These are phyloP conservation scores for Rhinichthys klamathensis DNA, from an alignment of 2,113 vertebrate genomes.

Conservation along the genomic window DNA sequence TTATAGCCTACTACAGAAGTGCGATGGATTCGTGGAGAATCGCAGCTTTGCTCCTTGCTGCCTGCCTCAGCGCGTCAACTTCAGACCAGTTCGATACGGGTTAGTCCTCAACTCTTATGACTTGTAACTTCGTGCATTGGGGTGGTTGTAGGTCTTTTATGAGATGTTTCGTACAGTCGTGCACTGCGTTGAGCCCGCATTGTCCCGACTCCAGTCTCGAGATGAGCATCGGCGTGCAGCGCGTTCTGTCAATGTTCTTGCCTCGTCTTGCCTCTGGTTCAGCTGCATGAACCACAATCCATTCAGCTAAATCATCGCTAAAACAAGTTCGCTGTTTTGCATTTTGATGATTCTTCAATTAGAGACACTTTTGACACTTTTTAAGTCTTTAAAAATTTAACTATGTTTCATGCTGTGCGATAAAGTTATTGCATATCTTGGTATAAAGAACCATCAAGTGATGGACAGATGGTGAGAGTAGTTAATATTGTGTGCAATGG, in stretches of 20 bases:
- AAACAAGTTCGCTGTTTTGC: neutral
- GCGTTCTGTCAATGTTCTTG: constrained; percentile 11
- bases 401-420: neutral
- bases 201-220: neutral
- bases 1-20: constrained; percentile 1
- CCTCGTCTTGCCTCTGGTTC: neutral
- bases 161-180: neutral
- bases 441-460: neutral
- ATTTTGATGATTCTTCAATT: neutral
- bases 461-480: neutral
- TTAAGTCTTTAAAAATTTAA: neutral
- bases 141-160: neutral
- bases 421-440: neutral
- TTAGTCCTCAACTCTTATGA: constrained; percentile 67
- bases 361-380: neutral
- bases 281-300: neutral
- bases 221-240: constrained; percentile 14
- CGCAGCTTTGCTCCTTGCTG: constrained; percentile 71
- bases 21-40: constrained; percentile 75
- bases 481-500: neutral
- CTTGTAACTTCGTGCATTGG: neutral
- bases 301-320: neutral
- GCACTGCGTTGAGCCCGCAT: neutral
- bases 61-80: constrained; percentile 67
- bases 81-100: constrained; percentile 75